These are phyloP conservation scores for Esox masquinongy DNA, from an alignment of 2,797 vertebrate genomes.

Conservation along the genomic window DNA sequence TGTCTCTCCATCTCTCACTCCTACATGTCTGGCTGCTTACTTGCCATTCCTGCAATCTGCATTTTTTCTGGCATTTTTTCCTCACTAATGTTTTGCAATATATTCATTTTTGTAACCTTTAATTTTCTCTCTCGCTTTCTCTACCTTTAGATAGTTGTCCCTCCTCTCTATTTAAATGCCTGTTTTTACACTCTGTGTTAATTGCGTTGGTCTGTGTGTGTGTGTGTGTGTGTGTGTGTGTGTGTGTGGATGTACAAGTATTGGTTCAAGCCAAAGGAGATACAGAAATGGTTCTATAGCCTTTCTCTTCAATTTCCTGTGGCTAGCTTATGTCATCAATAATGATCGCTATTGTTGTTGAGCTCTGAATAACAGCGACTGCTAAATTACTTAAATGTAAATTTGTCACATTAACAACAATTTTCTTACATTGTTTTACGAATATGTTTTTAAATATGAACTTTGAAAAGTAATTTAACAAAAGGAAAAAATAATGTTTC, in stretches of 20 bases:
- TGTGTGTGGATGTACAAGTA: conserved; percentile 39
- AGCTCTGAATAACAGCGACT: no score
- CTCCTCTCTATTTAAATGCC: conserved; percentile 4
- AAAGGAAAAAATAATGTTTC: conserved; percentile 45
- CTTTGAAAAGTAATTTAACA: conserved; percentile 32
- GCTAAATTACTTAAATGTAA: no score
- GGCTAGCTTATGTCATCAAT: no score
- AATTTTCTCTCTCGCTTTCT: conserved; percentile 46
- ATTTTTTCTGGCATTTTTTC: conserved; percentile 17
- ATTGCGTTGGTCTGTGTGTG: conserved; percentile 38
- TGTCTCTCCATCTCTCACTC: conserved; percentile 59
- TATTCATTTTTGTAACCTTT: conserved; percentile 40
- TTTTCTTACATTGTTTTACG: conserved; percentile 43
- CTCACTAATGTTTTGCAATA: conserved; percentile 9
- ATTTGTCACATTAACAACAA: conserved; percentile 25
- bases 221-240: conserved; percentile 47
- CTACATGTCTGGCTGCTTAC: conserved; percentile 46
- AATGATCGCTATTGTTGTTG: no score
- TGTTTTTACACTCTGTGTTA: not conserved
- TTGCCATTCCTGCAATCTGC: not conserved
- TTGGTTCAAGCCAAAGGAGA: conserved; percentile 9
- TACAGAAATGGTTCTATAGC: conserved; percentile 15
- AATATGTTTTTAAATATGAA: conserved; percentile 55
- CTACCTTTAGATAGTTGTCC: conserved; percentile 41
- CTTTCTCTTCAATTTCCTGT: not conserved